phyloP scores from a whole-genome alignment of 2,888 invertebrate species.

The Fragum sueziense region DNA sequence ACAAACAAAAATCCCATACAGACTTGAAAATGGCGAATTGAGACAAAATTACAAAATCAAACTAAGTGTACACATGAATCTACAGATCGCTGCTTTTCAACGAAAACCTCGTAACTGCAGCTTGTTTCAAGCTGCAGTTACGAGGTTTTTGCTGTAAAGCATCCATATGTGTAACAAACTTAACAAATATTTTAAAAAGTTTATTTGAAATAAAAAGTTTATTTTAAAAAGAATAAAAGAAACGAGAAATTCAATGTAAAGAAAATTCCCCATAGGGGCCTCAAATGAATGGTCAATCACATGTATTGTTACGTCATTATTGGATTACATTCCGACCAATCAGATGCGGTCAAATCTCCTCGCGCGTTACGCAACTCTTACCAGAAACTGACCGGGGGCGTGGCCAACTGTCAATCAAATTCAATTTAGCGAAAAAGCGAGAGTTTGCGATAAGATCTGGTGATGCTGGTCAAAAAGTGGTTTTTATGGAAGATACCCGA shows the following conservation, averaged over 20 bases:
- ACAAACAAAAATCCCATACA: too few species aligned
- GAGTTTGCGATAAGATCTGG: slow-evolving; percentile 49
- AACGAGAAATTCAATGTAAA: background rate
- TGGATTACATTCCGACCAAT: slow-evolving; percentile 50
- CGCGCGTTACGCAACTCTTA: slow-evolving; percentile 43
- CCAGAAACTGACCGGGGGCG: slow-evolving; percentile 52
- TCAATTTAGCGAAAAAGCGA: slow-evolving; percentile 55
- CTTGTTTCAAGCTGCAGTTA: too few species aligned
- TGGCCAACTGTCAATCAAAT: slow-evolving; percentile 48
- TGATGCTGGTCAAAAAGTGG: slow-evolving; percentile 45
- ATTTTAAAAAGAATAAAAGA: background rate
- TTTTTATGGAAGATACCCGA: slow-evolving; percentile 41
- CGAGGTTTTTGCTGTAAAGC: too few species aligned
- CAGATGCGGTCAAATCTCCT: slow-evolving; percentile 29
- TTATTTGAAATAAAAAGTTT: background rate
- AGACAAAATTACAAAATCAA: too few species aligned
- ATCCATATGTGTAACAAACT: background rate
- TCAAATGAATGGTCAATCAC: slow-evolving; percentile 15
- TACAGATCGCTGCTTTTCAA: too few species aligned
- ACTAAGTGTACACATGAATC: too few species aligned
- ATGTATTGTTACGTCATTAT: slow-evolving; percentile 51
- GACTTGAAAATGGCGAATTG: too few species aligned
- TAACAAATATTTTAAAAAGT: background rate
- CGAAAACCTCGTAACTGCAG: too few species aligned
- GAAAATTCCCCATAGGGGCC: background rate